These are phyloP conservation scores for Tortrix viridana DNA, from an alignment of 2,888 invertebrate genomes.

Conservation along the genomic window DNA sequence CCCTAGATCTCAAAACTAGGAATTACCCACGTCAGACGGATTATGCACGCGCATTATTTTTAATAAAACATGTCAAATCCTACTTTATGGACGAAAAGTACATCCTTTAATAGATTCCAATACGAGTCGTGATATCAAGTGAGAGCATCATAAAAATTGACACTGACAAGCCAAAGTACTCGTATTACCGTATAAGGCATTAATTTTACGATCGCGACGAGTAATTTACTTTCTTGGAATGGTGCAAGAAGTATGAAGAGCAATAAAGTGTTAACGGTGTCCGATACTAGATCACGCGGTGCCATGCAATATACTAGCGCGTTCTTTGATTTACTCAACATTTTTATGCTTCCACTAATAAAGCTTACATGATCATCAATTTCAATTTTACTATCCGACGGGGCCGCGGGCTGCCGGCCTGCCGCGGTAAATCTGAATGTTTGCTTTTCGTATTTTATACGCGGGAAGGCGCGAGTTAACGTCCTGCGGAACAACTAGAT, in stretches of 20 bases:
- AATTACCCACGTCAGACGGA: conserved; percentile 8
- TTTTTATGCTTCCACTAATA: conserved; percentile 75
- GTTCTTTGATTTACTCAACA: conserved; percentile 70
- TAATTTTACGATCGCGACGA: conserved; percentile 76
- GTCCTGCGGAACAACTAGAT: conserved; percentile 8
- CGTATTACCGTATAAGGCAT: conserved; percentile 75
- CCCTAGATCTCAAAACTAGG: conserved; percentile 6
- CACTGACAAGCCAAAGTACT: conserved; percentile 72
- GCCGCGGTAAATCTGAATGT: conserved; percentile 68
- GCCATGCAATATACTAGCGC: conserved; percentile 49
- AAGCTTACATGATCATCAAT: conserved; percentile 80
- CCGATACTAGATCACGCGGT: conserved; percentile 54
- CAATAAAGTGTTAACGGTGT: conserved; percentile 75
- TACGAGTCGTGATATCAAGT: conserved; percentile 59
- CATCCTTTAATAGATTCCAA: conserved; percentile 47
- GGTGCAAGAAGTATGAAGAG: conserved; percentile 72
- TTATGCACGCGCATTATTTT: conserved; percentile 34
- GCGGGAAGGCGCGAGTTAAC: conserved; percentile 12
- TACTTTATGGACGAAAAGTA: conserved; percentile 42
- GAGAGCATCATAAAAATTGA: conserved; percentile 77
- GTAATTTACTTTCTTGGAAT: conserved; percentile 80
- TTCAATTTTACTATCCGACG: conserved; percentile 72
- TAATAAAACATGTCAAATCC: conserved; percentile 36
- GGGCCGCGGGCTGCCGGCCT: conserved; percentile 60
- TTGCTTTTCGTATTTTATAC: conserved; percentile 53